Base-by-base conservation (phyloP, 2,888 invertebrate species). In the Carabus problematicus region DNA sequence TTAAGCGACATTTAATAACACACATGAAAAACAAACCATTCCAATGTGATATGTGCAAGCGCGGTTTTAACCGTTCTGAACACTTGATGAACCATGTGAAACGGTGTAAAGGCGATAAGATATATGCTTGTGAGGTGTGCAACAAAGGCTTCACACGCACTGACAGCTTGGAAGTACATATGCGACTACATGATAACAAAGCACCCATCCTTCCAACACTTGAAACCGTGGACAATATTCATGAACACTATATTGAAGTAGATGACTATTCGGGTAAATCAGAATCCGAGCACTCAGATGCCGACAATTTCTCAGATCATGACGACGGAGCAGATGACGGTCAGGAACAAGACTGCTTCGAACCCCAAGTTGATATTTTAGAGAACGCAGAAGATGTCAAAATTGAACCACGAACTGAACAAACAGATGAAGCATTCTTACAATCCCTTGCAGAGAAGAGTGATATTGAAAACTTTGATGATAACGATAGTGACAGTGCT, bases 71-170 rank as follows among this genome's bases (percentile, higher is more conserved):
- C 71, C 73, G 82, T 47, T 72, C 78, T 1, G 82, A 82, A 72
- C 81, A 82, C 74, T 75, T 82, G 66, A 75, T 77, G 40, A 79
- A 78, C 70, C 83, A 83, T 71, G 71, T 75, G 8, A 77, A 77
- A 29, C 75, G 79, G 54, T 82, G 82, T 72, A 81, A 81, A 75
- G 83, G 83, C 1, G 82, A 83, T 70, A 78, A 78, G 70, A 80
- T 82, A 3, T 80, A 81, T 72, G 78, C 81, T 52, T 84, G 84
- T 73, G 81, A 83, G 72, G 78, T 84, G 59, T 84, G 84, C 72
- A 81, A 81, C 71, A 82, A 82, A 74, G 80, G 81, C 3, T 83
- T 82, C 71, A 79, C 79, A 62, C 75, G 82, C 6, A 79, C 78
- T 59, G 82, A 82, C 72, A 81, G 81, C 72, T 74, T 83, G 3